A percentile compares a stretch with the other conserved stretches of the same genome.
Conservation (phyloP, 2,797 vertebrate species). For the Taeniopygia guttata region DNA sequence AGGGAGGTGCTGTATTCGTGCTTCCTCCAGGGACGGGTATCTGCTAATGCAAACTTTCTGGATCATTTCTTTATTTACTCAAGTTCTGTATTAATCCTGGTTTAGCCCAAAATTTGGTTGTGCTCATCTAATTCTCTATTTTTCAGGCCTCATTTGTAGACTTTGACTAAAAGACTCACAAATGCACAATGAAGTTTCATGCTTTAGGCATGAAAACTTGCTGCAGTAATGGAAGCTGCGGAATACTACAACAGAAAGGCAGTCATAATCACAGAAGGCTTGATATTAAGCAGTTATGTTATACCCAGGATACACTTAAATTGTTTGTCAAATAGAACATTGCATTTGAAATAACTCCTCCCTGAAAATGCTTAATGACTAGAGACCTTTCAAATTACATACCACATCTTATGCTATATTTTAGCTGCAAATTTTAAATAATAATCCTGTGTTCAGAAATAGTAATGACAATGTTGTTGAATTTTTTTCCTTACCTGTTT, state of each 20-base stretch:
- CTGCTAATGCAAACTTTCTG: background rate
- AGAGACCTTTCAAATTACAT: background rate
- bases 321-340: background rate
- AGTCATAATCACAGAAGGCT: background rate
- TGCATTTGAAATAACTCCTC: background rate
- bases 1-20: background rate
- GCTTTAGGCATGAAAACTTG: background rate
- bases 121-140: background rate
- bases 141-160: background rate
- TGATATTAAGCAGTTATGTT: background rate
- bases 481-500: background rate
- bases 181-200: background rate
- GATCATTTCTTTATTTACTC: background rate
- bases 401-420: background rate
- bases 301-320: background rate
- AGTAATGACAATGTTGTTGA: background rate
- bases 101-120: background rate
- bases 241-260: background rate
- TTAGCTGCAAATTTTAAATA: background rate
- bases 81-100: background rate
- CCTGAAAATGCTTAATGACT: background rate
- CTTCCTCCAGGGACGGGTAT: background rate
- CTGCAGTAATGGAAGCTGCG: background rate
- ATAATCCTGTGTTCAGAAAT: background rate
- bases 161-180: background rate